phyloP scores from a whole-genome alignment of 2,113 vertebrate genomes.

The Oenanthe melanoleuca region DNA sequence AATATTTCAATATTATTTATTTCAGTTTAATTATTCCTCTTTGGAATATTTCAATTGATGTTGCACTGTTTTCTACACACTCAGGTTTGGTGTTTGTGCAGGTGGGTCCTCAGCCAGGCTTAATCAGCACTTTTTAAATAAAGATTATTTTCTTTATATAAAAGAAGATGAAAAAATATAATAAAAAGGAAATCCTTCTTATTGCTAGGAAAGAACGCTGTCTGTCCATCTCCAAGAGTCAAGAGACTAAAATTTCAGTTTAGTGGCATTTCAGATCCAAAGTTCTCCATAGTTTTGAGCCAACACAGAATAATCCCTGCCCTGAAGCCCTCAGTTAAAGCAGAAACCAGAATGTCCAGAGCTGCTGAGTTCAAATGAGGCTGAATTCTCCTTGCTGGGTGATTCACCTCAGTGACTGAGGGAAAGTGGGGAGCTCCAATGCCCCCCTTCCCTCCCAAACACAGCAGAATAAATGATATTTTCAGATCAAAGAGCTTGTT shows the following conservation, averaged over 20 bases:
- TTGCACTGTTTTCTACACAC: rapidly evolving
- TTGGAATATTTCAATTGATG: background rate
- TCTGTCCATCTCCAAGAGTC: background rate
- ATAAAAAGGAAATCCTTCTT: background rate
- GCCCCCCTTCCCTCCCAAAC: background rate
- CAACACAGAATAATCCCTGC: background rate
- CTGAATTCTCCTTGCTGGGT: background rate
- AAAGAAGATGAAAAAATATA: background rate
- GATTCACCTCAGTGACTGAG: background rate
- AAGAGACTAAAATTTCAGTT: background rate
- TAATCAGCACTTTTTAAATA: background rate
- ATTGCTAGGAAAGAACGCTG: background rate
- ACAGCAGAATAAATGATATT: background rate
- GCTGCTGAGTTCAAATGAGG: background rate
- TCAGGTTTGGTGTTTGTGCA: background rate
- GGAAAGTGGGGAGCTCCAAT: background rate
- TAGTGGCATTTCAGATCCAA: background rate
- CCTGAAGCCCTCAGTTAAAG: background rate
- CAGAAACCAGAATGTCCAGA: background rate
- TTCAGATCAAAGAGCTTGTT: background rate
- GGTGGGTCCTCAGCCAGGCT: background rate
- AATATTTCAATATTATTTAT: background rate
- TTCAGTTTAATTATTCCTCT: background rate
- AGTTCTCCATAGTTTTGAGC: background rate
- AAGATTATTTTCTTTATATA: background rate